phyloP scores from a whole-genome alignment of 2,888 invertebrate genomes.

The Mantis religiosa region DNA sequence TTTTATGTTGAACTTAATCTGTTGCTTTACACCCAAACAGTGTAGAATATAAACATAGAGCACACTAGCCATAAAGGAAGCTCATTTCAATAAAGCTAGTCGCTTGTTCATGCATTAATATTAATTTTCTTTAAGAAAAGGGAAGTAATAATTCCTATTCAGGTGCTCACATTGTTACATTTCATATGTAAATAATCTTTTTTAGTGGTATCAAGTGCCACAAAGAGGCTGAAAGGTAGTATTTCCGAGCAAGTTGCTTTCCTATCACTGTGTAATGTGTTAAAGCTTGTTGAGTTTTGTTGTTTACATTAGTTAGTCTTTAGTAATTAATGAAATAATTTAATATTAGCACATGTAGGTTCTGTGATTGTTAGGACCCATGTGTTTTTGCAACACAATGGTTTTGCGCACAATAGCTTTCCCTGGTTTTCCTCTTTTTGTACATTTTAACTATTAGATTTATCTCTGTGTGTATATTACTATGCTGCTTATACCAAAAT shows the following conservation, averaged over 20 bases:
- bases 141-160: background rate
- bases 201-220: background rate
- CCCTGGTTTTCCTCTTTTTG: background rate
- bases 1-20: background rate
- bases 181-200: background rate
- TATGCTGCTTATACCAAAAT: constrained; percentile 17
- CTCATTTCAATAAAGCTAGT: background rate
- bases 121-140: background rate
- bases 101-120: background rate
- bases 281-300: background rate
- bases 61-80: background rate
- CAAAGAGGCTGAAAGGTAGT: background rate
- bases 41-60: background rate
- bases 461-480: background rate
- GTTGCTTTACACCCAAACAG: background rate
- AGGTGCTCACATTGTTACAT: background rate
- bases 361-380: background rate
- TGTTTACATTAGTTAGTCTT: background rate
- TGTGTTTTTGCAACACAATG: background rate
- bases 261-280: background rate
- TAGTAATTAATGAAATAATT: background rate
- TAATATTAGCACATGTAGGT: background rate
- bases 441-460: background rate
- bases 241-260: background rate
- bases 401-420: background rate